These are phyloP conservation scores for Halictus ligatus DNA, from an alignment of 2,888 invertebrate genomes.

Conservation along the genomic window DNA sequence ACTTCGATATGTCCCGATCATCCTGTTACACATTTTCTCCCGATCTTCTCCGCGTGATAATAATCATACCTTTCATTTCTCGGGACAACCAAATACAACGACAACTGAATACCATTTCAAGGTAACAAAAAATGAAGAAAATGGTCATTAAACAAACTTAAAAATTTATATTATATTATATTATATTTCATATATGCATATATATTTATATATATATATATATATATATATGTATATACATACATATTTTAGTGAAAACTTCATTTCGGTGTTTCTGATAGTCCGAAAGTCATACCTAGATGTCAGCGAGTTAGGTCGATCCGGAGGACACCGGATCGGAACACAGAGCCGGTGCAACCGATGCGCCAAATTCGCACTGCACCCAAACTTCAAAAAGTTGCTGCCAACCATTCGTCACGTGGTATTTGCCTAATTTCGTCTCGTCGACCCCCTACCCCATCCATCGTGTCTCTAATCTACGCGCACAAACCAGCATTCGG, in stretches of 20 bases:
- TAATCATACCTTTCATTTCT: not conserved
- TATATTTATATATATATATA: not conserved
- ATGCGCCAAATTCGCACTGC: constrained; percentile 40
- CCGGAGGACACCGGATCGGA: too few relatives aligned
- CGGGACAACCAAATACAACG: not conserved
- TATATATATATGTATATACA: not conserved
- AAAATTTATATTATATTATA: too few relatives aligned
- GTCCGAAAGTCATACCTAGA: not conserved
- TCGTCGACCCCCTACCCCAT: not conserved
- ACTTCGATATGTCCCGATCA: too few relatives aligned
- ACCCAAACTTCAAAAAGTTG: constrained; percentile 61
- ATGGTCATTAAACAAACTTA: not conserved
- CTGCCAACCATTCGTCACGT: constrained; percentile 28
- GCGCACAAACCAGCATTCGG: constrained; percentile 11
- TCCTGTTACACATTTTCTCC: too few relatives aligned
- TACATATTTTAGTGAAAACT: not conserved
- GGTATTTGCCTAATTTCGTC: constrained; percentile 42
- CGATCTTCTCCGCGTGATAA: too few relatives aligned
- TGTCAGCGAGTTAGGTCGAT: not conserved
- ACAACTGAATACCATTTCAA: not conserved
- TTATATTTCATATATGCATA: not conserved
- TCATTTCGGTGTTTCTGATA: not conserved
- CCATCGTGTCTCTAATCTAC: not conserved
- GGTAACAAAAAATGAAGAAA: not conserved
- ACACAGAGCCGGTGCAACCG: constrained; percentile 27